These are phyloP conservation scores for Petrocephalus sullivani DNA, from an alignment of 2,797 vertebrate species.

Conservation along the genomic window DNA sequence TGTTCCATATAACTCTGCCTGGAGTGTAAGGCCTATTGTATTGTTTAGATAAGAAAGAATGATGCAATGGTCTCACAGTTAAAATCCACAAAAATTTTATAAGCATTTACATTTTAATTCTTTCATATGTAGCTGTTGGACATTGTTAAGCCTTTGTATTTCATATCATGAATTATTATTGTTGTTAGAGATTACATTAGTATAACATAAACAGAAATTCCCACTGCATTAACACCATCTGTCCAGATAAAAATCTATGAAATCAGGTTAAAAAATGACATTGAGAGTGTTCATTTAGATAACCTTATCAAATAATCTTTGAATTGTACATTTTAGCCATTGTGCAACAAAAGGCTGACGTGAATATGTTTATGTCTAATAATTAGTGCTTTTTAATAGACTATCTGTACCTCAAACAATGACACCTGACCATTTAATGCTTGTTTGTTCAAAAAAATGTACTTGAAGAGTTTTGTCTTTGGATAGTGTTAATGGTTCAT, in stretches of 20 bases:
- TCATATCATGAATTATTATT: conserved; percentile 49
- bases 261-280: conserved; percentile 52
- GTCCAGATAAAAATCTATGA: conserved; percentile 77
- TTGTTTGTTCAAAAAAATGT: not conserved
- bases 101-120: conserved; percentile 24
- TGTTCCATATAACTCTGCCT: conserved; percentile 80
- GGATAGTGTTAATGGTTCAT: not conserved
- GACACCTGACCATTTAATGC: not conserved
- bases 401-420: not conserved
- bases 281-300: not conserved
- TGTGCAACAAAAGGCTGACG: not conserved
- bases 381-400: not conserved
- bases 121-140: conserved; percentile 68
- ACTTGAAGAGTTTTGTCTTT: not conserved
- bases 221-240: conserved; percentile 81
- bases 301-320: not conserved
- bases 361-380: not conserved
- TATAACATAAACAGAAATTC: conserved; percentile 68
- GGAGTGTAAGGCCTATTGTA: conserved; percentile 75
- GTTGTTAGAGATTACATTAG: conserved; percentile 64
- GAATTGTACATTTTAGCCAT: conserved; percentile 62
- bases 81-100: conserved; percentile 66
- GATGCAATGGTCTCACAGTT: conserved; percentile 66
- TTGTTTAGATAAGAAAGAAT: conserved; percentile 86
- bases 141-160: conserved; percentile 60